Conservation (phyloP, 2,888 invertebrate species). For the Eilema sororculum region DNA sequence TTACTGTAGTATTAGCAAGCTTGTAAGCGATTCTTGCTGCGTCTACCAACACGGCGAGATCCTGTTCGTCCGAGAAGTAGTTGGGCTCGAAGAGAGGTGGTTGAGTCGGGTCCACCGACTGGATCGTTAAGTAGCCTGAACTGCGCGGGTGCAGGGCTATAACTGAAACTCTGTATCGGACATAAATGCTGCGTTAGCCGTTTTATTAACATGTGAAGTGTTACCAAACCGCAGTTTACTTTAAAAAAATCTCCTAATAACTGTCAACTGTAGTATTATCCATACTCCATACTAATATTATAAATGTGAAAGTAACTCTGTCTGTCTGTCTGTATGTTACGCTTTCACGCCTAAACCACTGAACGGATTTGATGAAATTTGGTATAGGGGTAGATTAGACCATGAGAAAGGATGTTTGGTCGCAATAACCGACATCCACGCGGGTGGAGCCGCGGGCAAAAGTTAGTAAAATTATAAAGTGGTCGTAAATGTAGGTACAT, state of each 20-base stretch:
- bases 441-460: too few relatives aligned
- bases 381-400: too few relatives aligned
- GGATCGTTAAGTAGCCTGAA: conserved; percentile 88
- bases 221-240: neutral
- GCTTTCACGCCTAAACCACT: too few relatives aligned
- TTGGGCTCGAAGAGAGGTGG: conserved; percentile 93
- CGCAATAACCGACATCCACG: too few relatives aligned
- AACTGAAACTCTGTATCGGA: conserved; percentile 82
- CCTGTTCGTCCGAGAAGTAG: conserved; percentile 90
- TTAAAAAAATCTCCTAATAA: neutral
- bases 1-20: conserved; percentile 86
- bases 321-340: too few relatives aligned
- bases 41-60: conserved; percentile 88
- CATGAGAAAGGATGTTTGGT: too few relatives aligned
- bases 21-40: conserved; percentile 88
- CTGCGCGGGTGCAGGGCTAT: conserved; percentile 90
- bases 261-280: too few relatives aligned
- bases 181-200: neutral
- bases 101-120: conserved; percentile 89
- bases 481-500: too few relatives aligned
- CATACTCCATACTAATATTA: too few relatives aligned
- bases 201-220: neutral
- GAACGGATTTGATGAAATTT: too few relatives aligned
- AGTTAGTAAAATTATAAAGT: too few relatives aligned
- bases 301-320: too few relatives aligned